Base-by-base conservation (phyloP, 2,113 vertebrate species). In the Oncorhynchus mykiss region DNA sequence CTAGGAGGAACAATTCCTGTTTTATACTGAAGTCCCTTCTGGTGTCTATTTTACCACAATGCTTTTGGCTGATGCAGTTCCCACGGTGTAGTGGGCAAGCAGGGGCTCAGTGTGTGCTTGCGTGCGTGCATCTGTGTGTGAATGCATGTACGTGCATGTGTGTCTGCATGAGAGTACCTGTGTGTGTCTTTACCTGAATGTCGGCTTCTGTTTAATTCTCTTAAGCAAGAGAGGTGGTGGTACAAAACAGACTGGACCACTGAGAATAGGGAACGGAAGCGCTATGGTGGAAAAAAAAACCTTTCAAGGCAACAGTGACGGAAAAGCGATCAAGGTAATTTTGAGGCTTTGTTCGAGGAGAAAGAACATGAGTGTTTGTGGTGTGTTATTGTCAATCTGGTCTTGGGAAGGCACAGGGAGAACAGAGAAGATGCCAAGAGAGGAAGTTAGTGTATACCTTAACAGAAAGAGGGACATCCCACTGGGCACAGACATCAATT, bases 1-100 rank as follows among this genome's bases (percentile, higher is more conserved):
- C 77, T 70, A 74, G 6, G 39, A 78, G 54, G 82, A 71, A 90
- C 89, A 90, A 87, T 90, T 83, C 81, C 45, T 67, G 83, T 88
- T 88, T 83, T 85, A 87, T 90, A 79, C 78, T 48, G 13, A 73
- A 69, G 78, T 82, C 82, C 80, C 86, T 80, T 74, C 59, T 73
- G 76, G 86, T 73, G 75, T 68, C 77, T 79, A 75, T 70, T 71
- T 69, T 67, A 49, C 67, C 67, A 86, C 88, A 88, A n/a, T 39
- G 39, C 9, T 45, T 77, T 81, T 67, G 66, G 14, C 22, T 2
- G 70, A 76, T 11, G 77, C 74, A 24, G 82, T 92, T 92, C 91
- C 88, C 90, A 92, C 89, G 86, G 70, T 87, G 64, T 1, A 14
- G 25, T 54, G 68, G 51, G 74, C 73, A 78, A 80, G 85, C 79